Percentiles rank a stretch among this genome's conserved stretches.
phyloP scores from a whole-genome alignment of 2,113 vertebrate species.

The Phaethon lepturus region DNA sequence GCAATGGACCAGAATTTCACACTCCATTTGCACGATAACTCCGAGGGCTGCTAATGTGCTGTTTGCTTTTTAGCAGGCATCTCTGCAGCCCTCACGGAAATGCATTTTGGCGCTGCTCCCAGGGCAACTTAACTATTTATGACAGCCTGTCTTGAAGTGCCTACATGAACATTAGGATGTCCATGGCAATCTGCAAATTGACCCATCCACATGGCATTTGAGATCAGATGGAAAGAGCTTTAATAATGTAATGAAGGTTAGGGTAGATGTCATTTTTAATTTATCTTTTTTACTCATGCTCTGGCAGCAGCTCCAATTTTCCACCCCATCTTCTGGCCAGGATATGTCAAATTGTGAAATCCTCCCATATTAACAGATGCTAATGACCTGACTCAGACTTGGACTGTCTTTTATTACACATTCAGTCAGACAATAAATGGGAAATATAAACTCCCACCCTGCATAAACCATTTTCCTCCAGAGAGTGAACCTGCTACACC shows the following conservation, averaged over 20 bases:
- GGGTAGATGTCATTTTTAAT: conserved; percentile 51
- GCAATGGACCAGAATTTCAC: conserved; percentile 77
- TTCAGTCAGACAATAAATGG: neutral
- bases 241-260: conserved; percentile 56
- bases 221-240: conserved; percentile 56
- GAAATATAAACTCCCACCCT: conserved; percentile 27
- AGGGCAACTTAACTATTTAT: conserved; percentile 74
- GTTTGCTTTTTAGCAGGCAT: conserved; percentile 78
- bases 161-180: conserved; percentile 63
- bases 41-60: conserved; percentile 73
- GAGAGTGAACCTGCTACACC: neutral
- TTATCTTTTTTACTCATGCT: neutral
- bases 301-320: neutral
- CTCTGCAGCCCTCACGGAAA: conserved; percentile 74
- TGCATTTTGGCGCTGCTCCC: conserved; percentile 74
- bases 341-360: conserved; percentile 32
- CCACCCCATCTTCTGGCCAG: neutral
- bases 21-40: conserved; percentile 79
- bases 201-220: conserved; percentile 59
- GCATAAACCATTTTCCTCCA: conserved; percentile 8
- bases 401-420: conserved; percentile 22
- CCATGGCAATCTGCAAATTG: conserved; percentile 73
- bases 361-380: conserved; percentile 15
- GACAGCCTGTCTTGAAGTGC: conserved; percentile 76
- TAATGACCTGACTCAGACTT: conserved; percentile 29